These are phyloP conservation scores for Corythucha ciliata DNA, from an alignment of 2,888 invertebrate species.

Conservation along the genomic window DNA sequence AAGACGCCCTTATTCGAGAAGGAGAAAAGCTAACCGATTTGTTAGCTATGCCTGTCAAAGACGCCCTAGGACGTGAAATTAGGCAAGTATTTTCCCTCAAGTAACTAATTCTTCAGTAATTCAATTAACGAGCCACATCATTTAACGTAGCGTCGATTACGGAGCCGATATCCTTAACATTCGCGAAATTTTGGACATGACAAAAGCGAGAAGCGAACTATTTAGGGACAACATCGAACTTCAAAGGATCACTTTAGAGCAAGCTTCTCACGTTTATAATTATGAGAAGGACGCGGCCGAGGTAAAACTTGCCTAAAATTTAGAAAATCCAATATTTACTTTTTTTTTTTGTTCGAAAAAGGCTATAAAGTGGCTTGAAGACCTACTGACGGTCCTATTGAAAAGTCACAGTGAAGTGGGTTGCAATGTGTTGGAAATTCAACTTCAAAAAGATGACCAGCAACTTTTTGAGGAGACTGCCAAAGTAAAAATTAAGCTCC, in stretches of 20 bases:
- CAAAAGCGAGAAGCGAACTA: constrained; percentile 58
- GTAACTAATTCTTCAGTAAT: neutral
- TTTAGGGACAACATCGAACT: constrained; percentile 66
- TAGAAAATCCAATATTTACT: neutral
- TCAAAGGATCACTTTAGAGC: constrained; percentile 66
- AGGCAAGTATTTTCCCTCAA: constrained; percentile 12
- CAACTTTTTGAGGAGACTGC: constrained; percentile 69
- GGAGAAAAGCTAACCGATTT: constrained; percentile 69
- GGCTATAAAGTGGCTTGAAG: constrained; percentile 61
- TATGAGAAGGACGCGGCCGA: constrained; percentile 68
- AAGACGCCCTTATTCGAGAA: constrained; percentile 58
- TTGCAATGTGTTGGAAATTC: constrained; percentile 62
- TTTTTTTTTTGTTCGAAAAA: constrained; percentile 9
- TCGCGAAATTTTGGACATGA: constrained; percentile 58
- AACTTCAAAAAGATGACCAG: constrained; percentile 63
- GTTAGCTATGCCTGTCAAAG: constrained; percentile 67
- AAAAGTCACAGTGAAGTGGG: constrained; percentile 62
- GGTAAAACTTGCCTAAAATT: constrained; percentile 41
- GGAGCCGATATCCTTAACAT: constrained; percentile 62
- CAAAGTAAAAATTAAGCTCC: constrained; percentile 46
- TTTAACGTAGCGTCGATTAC: constrained; percentile 52
- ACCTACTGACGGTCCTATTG: constrained; percentile 61
- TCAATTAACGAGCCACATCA: neutral
- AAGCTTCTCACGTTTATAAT: constrained; percentile 62
- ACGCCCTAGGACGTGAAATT: constrained; percentile 51